Base-by-base conservation (phyloP, 2,113 vertebrate species). In the Lepus americanus region DNA sequence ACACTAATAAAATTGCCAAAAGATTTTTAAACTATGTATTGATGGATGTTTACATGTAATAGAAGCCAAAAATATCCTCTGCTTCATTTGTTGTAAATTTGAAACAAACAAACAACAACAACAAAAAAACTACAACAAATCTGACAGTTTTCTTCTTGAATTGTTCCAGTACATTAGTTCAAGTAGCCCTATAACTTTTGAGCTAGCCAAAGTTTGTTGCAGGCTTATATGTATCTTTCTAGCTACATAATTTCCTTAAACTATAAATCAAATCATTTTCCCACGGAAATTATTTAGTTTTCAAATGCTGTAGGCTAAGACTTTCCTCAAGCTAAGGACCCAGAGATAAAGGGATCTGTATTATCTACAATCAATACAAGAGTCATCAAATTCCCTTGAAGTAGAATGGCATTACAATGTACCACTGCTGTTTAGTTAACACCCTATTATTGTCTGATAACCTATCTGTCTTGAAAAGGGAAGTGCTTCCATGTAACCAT, bases 371-470 rank as follows among this genome's bases (percentile, higher is more conserved):
- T 36, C 64, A 51, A 31, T 51, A 66, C 11, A 44, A 67, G 27
- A 92, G 88, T 31, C 53, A 61, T 4, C 33, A 93, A 70, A 63
- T 70, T 61, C 95, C 79, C 51, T 69, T 69, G 29, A 73, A 61
- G 67, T 44, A 69, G 27, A 79, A 94, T 13, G 85, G 9, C 0
- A 1, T 92, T 97, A 80, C 3, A 76, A 70, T 39, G 53, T 69
- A 13, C n/a, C 53, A 61, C 55, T 9, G 9, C 49, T 93, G 44
- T 84, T 67, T 82, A 70, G 44, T 19, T 89, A 72, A 76, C 27
- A 86, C 59, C 72, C 83, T 78, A n/a, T 89, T 96, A 64, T 20
- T 80, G 10, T 93, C 64, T 95, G 95, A 96, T 90, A 88, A 31
- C 2, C 2, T 83, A 8, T 25, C 31, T 10, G 0, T 72, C 25